phyloP scores from a whole-genome alignment of 2,888 invertebrate genomes.

The Ernsta delagoae region DNA sequence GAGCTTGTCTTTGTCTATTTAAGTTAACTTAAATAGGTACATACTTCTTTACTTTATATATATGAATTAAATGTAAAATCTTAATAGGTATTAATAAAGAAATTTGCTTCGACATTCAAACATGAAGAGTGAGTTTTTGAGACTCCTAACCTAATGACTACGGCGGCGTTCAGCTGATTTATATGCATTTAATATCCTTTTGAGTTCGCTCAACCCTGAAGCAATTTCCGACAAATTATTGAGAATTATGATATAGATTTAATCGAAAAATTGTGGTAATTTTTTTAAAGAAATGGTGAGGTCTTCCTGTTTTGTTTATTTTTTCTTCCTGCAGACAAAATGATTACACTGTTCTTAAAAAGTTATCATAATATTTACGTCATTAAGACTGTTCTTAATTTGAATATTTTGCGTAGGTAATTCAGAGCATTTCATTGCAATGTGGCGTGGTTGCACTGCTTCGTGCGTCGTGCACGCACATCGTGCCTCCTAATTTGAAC shows the following conservation, averaged over 20 bases:
- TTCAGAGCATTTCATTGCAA: constrained; percentile 2
- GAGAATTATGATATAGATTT: background rate
- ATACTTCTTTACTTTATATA: no score
- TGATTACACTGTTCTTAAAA: no score
- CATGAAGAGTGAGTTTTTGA: constrained; percentile 12
- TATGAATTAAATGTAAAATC: no score
- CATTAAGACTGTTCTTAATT: background rate
- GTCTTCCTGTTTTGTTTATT: no score
- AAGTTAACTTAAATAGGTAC: no score
- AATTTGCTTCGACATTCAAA: constrained; percentile 8
- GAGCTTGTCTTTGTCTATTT: no score
- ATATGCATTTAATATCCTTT: constrained; percentile 62
- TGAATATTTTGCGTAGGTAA: background rate
- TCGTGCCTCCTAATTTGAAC: constrained; percentile 33
- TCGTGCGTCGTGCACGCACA: constrained; percentile 34
- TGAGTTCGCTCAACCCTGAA: constrained; percentile 48
- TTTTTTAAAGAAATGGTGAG: no score
- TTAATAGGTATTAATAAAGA: no score
- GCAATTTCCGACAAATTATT: constrained; percentile 64
- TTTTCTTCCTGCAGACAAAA: no score
- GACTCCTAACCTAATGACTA: constrained; percentile 21
- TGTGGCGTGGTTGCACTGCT: constrained; percentile 13
- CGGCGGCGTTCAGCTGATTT: constrained; percentile 51
- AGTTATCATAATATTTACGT: no score
- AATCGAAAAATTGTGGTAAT: background rate